Base-by-base conservation (phyloP, 92 coral and sea anemone species). In the Umimayanthus chanpuru region DNA sequence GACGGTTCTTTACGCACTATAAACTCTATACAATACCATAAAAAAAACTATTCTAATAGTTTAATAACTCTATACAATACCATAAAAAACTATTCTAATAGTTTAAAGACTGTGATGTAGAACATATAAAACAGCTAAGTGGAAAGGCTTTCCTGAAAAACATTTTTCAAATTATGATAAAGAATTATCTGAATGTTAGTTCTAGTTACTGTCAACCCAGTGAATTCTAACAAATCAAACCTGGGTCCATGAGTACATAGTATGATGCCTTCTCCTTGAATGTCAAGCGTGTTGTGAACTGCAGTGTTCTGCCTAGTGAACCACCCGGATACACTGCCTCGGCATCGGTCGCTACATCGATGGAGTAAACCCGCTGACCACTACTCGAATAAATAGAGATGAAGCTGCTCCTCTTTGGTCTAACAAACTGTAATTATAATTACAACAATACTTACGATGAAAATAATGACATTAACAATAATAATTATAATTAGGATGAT, bases 191-290 rank as follows among this genome's bases (percentile, higher is more conserved):
- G 81, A 25, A 23, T 21, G n/a, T 6, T n/a, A 30, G 28, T 26
- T 14, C 7, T 10, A 85, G 50, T 10, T 32, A n/a, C 9, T 29
- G 43, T 9, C 30, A 21, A 66, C 26, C n/a, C 14, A 0, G 3
- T 55, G 5, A 29, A 28, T 28, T 56, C 56, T 4, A 55, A 83
- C 18, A 21, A 66, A 23, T 28, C 78, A 66, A 64, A 92, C 96
- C 96, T 88, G 93, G 96, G 53, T 94, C 96, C 92, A 94, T 81
- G 2, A 90, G 77, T 0, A 94, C 64, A 76, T 90, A 94, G 86
- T 94, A 94, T 5, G 88, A 93, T 55, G 89, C 94, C 79, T 88
- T 94, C 89, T 94, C 96, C 28, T 86, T 74, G 41, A 94, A 94
- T 15, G 55, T 73, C 65, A 86, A 90, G 49, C 88, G 67, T 14